phyloP scores from a whole-genome alignment of 30 jellyfish, hydroid and myxozoan genomes.

The Hydra vulgaris region DNA sequence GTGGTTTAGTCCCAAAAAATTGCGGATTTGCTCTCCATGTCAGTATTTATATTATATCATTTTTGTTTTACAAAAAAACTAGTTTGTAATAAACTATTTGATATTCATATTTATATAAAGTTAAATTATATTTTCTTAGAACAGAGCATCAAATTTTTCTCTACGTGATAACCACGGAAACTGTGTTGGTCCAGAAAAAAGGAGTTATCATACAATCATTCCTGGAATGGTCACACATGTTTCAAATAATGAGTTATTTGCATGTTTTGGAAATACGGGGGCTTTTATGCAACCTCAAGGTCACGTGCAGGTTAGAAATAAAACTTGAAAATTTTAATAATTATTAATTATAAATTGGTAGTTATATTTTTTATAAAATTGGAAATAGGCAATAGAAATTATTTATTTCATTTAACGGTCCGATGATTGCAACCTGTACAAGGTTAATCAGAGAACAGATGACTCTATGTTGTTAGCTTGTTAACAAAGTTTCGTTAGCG shows the following conservation, averaged over 20 bases:
- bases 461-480: no score
- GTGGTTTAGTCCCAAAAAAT: conserved; percentile 85
- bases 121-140: conserved; percentile 15
- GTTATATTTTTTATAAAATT: no score
- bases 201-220: conserved; percentile 88
- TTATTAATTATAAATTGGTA: background rate
- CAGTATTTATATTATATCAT: background rate
- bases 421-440: no score
- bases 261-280: conserved; percentile 92
- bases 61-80: no score
- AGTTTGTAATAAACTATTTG: no score
- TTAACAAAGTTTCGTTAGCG: no score
- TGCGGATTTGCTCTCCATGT: conserved; percentile 89
- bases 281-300: conserved; percentile 98
- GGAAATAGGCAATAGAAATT: no score
- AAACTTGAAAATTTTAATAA: no score
- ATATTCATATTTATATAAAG: background rate
- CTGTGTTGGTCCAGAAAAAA: conserved; percentile 67
- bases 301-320: conserved; percentile 68
- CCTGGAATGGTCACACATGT: conserved; percentile 95
- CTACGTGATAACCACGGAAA: conserved; percentile 55
- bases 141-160: conserved; percentile 75
- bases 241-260: conserved; percentile 51
- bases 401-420: no score
- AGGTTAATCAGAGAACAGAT: no score